Conservation (phyloP, 2,797 vertebrate genomes). For the Parambassis ranga region DNA sequence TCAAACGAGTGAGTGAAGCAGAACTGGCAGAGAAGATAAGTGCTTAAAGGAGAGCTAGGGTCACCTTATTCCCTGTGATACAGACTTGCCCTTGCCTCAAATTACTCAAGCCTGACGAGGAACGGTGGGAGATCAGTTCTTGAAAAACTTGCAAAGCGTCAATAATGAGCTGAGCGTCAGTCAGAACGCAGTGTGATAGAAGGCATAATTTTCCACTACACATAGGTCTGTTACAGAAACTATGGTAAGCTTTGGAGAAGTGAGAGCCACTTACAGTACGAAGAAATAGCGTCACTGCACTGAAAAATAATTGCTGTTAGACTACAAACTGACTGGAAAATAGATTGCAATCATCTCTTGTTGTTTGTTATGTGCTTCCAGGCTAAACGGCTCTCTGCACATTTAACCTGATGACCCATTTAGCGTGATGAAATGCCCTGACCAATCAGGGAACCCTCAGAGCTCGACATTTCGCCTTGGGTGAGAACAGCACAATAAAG, state of each 20-base stretch:
- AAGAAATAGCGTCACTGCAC: conserved; percentile 14
- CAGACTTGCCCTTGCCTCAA: conserved; percentile 59
- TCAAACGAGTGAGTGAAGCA: conserved; percentile 71
- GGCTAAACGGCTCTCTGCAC: conserved; percentile 18
- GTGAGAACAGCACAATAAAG: background rate
- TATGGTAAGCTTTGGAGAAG: conserved; percentile 16
- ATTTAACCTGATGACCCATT: conserved; percentile 37
- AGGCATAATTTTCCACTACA: conserved; percentile 35
- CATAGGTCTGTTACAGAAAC: conserved; percentile 27
- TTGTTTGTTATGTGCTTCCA: conserved; percentile 33
- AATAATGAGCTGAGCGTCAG: conserved; percentile 58
- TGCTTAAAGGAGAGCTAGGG: conserved; percentile 67
- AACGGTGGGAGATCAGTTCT: conserved; percentile 59
- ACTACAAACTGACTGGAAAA: conserved; percentile 25
- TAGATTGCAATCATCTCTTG: conserved; percentile 35
- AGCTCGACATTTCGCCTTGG: conserved; percentile 14
- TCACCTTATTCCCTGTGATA: conserved; percentile 73
- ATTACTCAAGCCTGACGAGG: conserved; percentile 62
- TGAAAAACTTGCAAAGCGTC: conserved; percentile 54
- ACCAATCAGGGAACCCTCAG: conserved; percentile 42
- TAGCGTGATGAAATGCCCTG: conserved; percentile 17
- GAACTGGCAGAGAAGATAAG: conserved; percentile 73
- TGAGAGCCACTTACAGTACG: background rate
- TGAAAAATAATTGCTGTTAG: conserved; percentile 17
- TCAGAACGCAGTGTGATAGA: conserved; percentile 34